phyloP scores from a whole-genome alignment of 1,140 invertebrate genomes.

The Whitmania pigra region DNA sequence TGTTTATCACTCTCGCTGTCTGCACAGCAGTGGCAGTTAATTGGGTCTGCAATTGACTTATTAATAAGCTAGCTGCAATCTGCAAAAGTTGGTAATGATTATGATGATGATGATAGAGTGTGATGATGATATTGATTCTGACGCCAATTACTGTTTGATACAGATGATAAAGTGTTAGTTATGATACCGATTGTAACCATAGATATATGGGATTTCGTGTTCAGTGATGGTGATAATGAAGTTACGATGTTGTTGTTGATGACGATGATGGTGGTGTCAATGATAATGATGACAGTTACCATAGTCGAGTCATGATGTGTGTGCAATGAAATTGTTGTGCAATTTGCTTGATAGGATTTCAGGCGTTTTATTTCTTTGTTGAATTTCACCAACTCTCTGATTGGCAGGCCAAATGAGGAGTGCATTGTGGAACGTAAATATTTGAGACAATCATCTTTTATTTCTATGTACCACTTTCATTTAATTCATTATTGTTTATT shows the following conservation, averaged over 20 bases:
- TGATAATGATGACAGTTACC: background rate
- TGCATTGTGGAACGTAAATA: background rate
- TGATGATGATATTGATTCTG: background rate
- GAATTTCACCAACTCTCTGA: background rate
- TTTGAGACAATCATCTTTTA: too few species aligned
- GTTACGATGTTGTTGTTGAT: too few species aligned
- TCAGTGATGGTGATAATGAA: constrained; percentile 2
- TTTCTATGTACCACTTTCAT: too few species aligned
- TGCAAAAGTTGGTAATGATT: too few species aligned
- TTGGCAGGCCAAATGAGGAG: background rate
- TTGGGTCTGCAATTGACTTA: too few species aligned
- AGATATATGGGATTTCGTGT: background rate
- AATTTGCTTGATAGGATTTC: background rate
- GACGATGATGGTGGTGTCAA: background rate
- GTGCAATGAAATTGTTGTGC: too few species aligned
- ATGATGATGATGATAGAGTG: too few species aligned
- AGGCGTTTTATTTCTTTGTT: background rate
- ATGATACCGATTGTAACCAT: background rate
- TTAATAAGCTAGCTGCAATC: too few species aligned
- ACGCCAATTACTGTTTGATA: background rate
- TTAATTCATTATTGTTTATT: background rate
- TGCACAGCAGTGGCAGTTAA: too few species aligned
- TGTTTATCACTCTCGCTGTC: too few species aligned
- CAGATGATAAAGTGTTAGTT: background rate
- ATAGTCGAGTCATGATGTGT: background rate